phyloP scores from a whole-genome alignment of 2,797 vertebrate species.

The Trichosurus vulpecula region DNA sequence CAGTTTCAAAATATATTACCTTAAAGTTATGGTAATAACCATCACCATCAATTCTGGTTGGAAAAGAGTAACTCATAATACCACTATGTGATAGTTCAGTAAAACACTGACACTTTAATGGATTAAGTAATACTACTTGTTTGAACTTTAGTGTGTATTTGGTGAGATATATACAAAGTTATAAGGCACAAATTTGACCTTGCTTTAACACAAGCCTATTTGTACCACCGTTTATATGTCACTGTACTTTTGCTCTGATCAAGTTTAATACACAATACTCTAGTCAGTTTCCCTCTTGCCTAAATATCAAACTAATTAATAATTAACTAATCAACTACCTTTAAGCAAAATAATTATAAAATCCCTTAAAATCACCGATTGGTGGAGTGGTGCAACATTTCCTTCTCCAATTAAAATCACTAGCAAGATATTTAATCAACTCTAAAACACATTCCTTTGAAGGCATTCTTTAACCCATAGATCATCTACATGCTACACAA shows the following conservation, averaged over 20 bases:
- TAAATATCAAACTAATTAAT: not conserved
- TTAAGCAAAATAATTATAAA: not conserved
- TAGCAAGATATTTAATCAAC: not conserved
- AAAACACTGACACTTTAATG: not conserved
- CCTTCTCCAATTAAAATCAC: not conserved
- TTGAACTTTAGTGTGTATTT: not conserved
- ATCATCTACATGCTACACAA: not conserved
- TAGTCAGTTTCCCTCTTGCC: not conserved
- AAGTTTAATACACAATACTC: not conserved
- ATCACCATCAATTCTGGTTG: not conserved
- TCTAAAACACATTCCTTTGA: not conserved
- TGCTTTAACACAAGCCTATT: slow-evolving; percentile 7
- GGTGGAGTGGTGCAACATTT: not conserved
- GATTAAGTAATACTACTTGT: not conserved
- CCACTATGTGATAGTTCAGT: not conserved
- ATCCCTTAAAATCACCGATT: not conserved
- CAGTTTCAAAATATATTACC: not conserved
- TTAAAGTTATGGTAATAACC: not conserved
- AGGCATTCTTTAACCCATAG: not conserved
- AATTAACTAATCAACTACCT: not conserved
- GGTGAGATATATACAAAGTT: not conserved
- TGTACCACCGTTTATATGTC: not conserved
- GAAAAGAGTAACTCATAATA: slow-evolving; percentile 14
- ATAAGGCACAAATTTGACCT: not conserved
- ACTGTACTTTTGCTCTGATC: not conserved